Conservation (phyloP, 2,113 vertebrate species). For the Leptobrachium ailaonicum region DNA sequence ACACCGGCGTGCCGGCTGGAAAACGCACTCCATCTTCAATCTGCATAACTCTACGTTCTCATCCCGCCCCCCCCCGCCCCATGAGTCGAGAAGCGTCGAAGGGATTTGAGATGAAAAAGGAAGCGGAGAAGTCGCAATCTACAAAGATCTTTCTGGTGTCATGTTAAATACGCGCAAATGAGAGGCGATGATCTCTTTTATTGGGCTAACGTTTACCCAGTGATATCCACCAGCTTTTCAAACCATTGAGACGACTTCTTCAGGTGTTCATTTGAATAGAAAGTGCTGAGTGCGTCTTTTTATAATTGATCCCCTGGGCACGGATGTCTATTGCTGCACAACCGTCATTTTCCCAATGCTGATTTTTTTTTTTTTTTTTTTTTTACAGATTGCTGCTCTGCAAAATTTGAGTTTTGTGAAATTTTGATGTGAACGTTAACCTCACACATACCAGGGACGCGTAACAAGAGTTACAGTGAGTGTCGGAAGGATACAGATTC, state of each 20-base stretch:
- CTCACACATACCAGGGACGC: slow-evolving; percentile 63
- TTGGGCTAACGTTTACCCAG: slow-evolving; percentile 84
- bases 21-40: slow-evolving; percentile 56
- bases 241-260: slow-evolving; percentile 82
- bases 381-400: slow-evolving; percentile 75
- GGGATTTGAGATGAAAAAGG: slow-evolving; percentile 69
- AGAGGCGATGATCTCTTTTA: slow-evolving; percentile 83
- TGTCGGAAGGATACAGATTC: no score
- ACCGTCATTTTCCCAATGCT: slow-evolving; percentile 81
- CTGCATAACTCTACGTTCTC: slow-evolving; percentile 29
- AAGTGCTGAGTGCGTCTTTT: slow-evolving; percentile 87
- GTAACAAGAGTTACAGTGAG: slow-evolving; percentile 16
- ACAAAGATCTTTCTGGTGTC: slow-evolving; percentile 82
- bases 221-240: slow-evolving; percentile 83
- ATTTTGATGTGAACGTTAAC: slow-evolving; percentile 80
- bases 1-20: slow-evolving; percentile 59
- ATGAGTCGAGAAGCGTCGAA: slow-evolving; percentile 71
- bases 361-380: slow-evolving; percentile 59
- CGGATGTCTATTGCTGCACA: slow-evolving; percentile 77
- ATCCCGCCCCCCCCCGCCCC: slow-evolving; percentile 52
- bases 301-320: slow-evolving; percentile 89
- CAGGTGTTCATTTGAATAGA: slow-evolving; percentile 92
- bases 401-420: slow-evolving; percentile 80
- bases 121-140: slow-evolving; percentile 62
- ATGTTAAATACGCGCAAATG: slow-evolving; percentile 84